Percentiles rank a stretch among this genome's conserved stretches.
Conservation (phyloP, 2,888 invertebrate species). For the Amphimallon solstitiale region DNA sequence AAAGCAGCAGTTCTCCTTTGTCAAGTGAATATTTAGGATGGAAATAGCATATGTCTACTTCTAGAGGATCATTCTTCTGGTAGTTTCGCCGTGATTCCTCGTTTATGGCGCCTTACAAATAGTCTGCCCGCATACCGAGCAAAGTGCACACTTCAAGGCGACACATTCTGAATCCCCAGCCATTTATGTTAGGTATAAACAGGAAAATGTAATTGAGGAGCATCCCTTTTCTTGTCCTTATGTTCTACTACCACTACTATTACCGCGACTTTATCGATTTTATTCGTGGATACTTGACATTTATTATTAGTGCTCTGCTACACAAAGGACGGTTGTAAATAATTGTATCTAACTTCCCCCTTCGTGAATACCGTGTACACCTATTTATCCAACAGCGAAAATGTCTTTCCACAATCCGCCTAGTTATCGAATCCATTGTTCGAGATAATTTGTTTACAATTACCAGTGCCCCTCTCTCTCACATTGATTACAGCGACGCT, state of each 20-base stretch:
- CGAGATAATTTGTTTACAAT: slow-evolving; percentile 19
- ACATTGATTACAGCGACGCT: background rate
- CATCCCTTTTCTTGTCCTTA: slow-evolving; percentile 44
- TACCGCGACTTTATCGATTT: slow-evolving; percentile 37
- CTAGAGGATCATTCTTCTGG: slow-evolving; percentile 45
- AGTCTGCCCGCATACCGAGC: slow-evolving; percentile 45
- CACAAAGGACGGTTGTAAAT: slow-evolving; percentile 42
- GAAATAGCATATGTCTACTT: slow-evolving; percentile 50
- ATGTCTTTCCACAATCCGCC: too few relatives aligned
- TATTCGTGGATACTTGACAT: slow-evolving; percentile 44
- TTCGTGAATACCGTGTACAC: too few relatives aligned
- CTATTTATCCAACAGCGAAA: too few relatives aligned
- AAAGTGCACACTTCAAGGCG: slow-evolving; percentile 48
- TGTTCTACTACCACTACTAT: slow-evolving; percentile 18
- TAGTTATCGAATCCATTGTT: slow-evolving; percentile 1
- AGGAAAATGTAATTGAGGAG: slow-evolving; percentile 52
- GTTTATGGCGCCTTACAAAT: slow-evolving; percentile 50
- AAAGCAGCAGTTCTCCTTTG: slow-evolving; percentile 33
- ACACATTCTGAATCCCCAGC: slow-evolving; percentile 44
- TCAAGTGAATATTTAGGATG: slow-evolving; percentile 47
- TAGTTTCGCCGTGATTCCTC: slow-evolving; percentile 48
- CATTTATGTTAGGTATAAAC: slow-evolving; percentile 50
- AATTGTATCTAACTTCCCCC: slow-evolving; percentile 25
- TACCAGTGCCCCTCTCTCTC: background rate
- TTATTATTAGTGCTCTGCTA: slow-evolving; percentile 40